phyloP scores from a whole-genome alignment of 1,140 invertebrate genomes.

The Drosophila equinoxialis region DNA sequence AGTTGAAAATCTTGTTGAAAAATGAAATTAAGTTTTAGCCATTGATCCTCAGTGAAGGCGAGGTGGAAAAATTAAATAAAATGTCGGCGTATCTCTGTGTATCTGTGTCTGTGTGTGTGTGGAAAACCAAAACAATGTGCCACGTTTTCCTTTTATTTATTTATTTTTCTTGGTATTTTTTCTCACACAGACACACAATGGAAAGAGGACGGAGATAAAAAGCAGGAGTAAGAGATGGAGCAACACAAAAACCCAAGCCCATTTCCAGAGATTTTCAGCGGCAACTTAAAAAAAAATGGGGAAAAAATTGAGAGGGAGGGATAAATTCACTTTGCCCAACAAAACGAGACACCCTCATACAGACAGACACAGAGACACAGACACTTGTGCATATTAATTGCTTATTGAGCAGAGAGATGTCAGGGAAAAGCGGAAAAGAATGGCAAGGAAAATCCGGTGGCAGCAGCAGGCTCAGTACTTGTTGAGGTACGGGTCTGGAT shows the following conservation, averaged over 20 bases:
- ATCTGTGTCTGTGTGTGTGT: conserved; percentile 1
- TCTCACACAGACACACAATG: conserved; percentile 19
- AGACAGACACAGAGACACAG: conserved; percentile 44
- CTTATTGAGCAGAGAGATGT: conserved; percentile 65
- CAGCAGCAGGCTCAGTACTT: conserved; percentile 10
- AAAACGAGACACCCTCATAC: not conserved
- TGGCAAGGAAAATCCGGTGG: conserved; percentile 48
- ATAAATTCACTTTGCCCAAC: conserved; percentile 38
- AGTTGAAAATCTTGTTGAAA: conserved; percentile 42
- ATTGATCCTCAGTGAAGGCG: conserved; percentile 23
- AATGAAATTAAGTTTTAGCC: conserved; percentile 55
- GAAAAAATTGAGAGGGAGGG: not conserved
- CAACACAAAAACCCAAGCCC: conserved; percentile 29
- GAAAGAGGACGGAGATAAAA: too few relatives aligned
- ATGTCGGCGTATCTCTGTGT: conserved; percentile 6
- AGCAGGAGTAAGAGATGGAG: not conserved
- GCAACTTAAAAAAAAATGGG: conserved; percentile 7
- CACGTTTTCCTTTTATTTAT: conserved; percentile 42
- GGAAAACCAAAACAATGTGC: conserved; percentile 65
- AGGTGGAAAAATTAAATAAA: conserved; percentile 26
- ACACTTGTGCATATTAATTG: conserved; percentile 80
- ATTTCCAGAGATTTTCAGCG: conserved; percentile 47
- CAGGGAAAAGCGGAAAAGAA: conserved; percentile 32
- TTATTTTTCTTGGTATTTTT: conserved; percentile 30
- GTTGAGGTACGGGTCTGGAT: not conserved